Base-by-base conservation (phyloP, 2,113 vertebrate species). In the Oryzias celebensis region DNA sequence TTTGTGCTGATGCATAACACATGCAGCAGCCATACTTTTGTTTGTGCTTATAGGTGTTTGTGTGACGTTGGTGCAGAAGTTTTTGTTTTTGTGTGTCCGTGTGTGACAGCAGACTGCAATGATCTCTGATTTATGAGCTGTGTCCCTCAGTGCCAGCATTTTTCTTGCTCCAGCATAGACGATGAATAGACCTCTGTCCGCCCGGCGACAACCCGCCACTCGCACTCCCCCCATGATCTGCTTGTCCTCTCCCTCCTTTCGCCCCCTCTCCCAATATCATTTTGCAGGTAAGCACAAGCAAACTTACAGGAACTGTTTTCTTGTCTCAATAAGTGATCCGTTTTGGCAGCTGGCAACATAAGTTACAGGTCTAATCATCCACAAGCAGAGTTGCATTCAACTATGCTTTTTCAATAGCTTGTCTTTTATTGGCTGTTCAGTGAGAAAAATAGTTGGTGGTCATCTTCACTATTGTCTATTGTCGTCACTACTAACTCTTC, bases 121-220 rank as follows among this genome's bases (percentile, higher is more conserved):
- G 75, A 59, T 58, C 64, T 79, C 71, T 89, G 87, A 91, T 91
- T 91, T 89, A 89, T 90, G 80, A 77, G 74, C 82, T 83, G 81
- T 83, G 68, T 83, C 71, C 60, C 65, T 58, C 74, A 52, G 81
- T 81, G 81, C 86, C 87, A 87, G 84, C 74, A 82, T 87, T 85
- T 78, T 90, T 85, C 89, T 88, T 88, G 81, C 83, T 89, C 72
- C 72, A 80, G 84, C 87, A 84, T 65, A 74, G 78, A 89, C 80
- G 82, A 91, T 92, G 85, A 91, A 92, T 90, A 82, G 86, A 84
- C 78, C 84, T 78, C 89, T 90, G 88, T 91, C 85, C 85, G 69
- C 50, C 53, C 50, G 47, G 82, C 80, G 82, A 88, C 79, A 82
- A 72, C 68, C 52, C 68, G 4, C 63, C 62, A 48, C 52, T 61